These are phyloP conservation scores for Lymantria monacha DNA, from an alignment of 2,888 invertebrate genomes.

Conservation along the genomic window DNA sequence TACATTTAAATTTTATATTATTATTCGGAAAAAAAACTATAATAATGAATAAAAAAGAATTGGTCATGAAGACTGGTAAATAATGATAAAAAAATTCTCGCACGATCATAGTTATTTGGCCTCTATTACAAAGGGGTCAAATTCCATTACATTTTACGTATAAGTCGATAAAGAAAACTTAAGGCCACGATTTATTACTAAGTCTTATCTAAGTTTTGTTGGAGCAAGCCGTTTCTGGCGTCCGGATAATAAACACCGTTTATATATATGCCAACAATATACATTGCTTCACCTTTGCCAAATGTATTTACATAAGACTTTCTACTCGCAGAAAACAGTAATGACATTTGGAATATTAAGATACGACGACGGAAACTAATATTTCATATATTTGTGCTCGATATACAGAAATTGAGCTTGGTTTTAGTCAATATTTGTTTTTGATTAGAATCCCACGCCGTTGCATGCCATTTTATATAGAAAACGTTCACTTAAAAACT, in stretches of 20 bases:
- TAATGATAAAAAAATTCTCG: slow-evolving; percentile 66
- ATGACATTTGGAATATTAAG: slow-evolving; percentile 16
- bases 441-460: slow-evolving; percentile 13
- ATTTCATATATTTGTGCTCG: slow-evolving; percentile 4
- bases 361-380: not conserved
- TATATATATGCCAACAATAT: slow-evolving; percentile 11
- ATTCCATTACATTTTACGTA: slow-evolving; percentile 46
- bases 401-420: not conserved
- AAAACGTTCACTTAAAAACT: slow-evolving; percentile 64
- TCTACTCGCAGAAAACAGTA: slow-evolving; percentile 13
- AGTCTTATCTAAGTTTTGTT: slow-evolving; percentile 47
- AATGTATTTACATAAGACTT: slow-evolving; percentile 59
- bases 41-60: slow-evolving; percentile 61
- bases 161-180: slow-evolving; percentile 58
- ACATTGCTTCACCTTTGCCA: slow-evolving; percentile 21
- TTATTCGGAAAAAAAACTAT: slow-evolving; percentile 72
- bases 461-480: slow-evolving; percentile 34
- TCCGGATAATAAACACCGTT: slow-evolving; percentile 34
- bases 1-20: slow-evolving; percentile 81
- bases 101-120: slow-evolving; percentile 51
- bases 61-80: slow-evolving; percentile 71
- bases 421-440: not conserved
- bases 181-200: slow-evolving; percentile 79
- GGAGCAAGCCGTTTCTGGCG: slow-evolving; percentile 56
- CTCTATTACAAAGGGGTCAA: slow-evolving; percentile 42